These are phyloP conservation scores for Orientallactaga sibirica DNA, from an alignment of 2,797 vertebrate genomes.

Conservation along the genomic window DNA sequence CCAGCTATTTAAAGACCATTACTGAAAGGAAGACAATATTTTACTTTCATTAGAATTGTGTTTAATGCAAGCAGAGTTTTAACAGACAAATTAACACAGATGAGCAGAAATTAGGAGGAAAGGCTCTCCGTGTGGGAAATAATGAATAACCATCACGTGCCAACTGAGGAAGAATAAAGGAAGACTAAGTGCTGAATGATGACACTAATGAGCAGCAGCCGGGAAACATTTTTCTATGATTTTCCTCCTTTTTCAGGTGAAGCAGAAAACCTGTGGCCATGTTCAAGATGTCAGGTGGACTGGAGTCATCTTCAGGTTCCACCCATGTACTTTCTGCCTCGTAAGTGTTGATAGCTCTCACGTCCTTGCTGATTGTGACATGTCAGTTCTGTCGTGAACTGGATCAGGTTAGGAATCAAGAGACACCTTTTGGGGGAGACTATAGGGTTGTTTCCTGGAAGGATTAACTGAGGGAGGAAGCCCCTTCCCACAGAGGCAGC, in stretches of 20 bases:
- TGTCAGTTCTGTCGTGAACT: too few relatives aligned
- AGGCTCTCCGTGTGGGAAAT: conserved; percentile 10
- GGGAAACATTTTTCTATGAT: conserved; percentile 60
- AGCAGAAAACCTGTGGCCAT: conserved; percentile 10
- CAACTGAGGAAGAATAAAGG: conserved; percentile 52
- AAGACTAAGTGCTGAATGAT: not conserved
- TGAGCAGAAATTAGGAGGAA: conserved; percentile 58
- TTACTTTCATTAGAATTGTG: conserved; percentile 64
- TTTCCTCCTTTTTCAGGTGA: conserved; percentile 31
- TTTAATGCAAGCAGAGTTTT: conserved; percentile 67
- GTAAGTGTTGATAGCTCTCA: not conserved
- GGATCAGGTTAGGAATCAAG: too few relatives aligned
- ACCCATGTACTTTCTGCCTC: not conserved
- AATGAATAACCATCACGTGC: conserved; percentile 51
- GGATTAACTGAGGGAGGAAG: too few relatives aligned
- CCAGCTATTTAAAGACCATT: conserved; percentile 67
- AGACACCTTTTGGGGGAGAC: too few relatives aligned
- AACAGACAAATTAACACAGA: conserved; percentile 70
- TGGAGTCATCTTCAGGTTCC: not conserved
- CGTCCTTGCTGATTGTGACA: not conserved
- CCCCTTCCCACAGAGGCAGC: too few relatives aligned
- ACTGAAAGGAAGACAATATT: conserved; percentile 68
- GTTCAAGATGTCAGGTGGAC: not conserved
- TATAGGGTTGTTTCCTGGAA: too few relatives aligned
- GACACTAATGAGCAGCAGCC: conserved; percentile 54